These are phyloP conservation scores for Orestias chungarensis DNA, from an alignment of 2,797 vertebrate species.

Conservation along the genomic window DNA sequence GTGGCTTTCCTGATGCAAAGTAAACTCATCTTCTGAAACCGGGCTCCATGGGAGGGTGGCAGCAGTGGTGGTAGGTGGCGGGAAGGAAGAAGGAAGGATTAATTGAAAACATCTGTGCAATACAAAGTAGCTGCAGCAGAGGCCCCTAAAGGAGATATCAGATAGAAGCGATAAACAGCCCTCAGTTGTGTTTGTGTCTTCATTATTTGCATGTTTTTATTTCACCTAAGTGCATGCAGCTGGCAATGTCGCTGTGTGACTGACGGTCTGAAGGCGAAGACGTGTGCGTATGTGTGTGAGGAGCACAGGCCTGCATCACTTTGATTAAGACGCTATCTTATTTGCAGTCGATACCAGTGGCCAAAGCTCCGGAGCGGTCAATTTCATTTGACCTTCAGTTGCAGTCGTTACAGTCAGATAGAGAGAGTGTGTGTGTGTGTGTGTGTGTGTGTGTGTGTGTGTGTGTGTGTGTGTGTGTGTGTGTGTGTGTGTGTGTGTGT, in stretches of 20 bases:
- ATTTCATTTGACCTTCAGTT: conserved; percentile 81
- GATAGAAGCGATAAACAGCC: conserved; percentile 71
- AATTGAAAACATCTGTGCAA: conserved; percentile 81
- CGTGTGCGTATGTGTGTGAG: conserved; percentile 19
- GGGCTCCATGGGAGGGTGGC: conserved; percentile 42
- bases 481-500: background rate
- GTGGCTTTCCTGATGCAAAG: conserved; percentile 63
- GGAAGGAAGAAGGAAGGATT: conserved; percentile 65
- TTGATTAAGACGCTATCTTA: conserved; percentile 72
- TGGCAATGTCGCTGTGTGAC: conserved; percentile 51
- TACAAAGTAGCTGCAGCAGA: conserved; percentile 60
- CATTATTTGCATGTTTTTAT: conserved; percentile 29
- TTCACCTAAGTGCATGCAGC: conserved; percentile 12
- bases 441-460: conserved; percentile 2
- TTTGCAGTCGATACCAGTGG: conserved; percentile 73
- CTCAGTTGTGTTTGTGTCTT: conserved; percentile 41
- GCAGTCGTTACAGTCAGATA: conserved; percentile 62
- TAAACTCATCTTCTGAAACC: conserved; percentile 68
- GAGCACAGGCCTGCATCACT: conserved; percentile 45
- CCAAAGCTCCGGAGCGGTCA: conserved; percentile 69
- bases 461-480: background rate
- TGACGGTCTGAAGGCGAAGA: conserved; percentile 19
- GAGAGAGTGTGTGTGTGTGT: conserved; percentile 7
- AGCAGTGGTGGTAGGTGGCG: conserved; percentile 28
- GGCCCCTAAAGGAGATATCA: conserved; percentile 45